A percentile compares a stretch with the other conserved stretches of the same genome.
Conservation (phyloP, 2,113 vertebrate genomes). For the Megaceryle maxima region DNA sequence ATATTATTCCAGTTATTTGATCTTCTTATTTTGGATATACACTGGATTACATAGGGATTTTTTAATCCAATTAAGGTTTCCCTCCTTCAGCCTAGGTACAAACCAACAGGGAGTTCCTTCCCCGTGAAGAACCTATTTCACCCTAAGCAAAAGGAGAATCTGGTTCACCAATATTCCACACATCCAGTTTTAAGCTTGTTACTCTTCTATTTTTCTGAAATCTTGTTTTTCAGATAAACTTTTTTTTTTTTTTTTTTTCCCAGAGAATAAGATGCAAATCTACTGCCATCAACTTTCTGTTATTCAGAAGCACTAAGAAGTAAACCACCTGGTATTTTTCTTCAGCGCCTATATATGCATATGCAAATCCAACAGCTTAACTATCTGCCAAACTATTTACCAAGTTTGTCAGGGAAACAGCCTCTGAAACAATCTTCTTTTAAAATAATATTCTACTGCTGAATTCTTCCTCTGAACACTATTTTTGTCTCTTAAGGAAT, state of each 20-base stretch:
- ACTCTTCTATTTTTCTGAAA: not conserved
- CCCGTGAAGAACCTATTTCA: not conserved
- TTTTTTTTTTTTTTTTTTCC: not conserved
- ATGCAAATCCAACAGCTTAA: constrained; percentile 58
- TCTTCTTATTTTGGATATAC: constrained; percentile 25
- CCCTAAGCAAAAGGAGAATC: not conserved
- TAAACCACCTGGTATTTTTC: constrained; percentile 64
- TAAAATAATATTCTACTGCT: constrained; percentile 39
- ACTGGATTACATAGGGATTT: not conserved
- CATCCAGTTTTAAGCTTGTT: not conserved
- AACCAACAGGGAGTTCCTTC: not conserved
- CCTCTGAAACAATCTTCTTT: constrained; percentile 53
- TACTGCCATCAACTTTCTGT: constrained; percentile 14
- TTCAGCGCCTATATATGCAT: constrained; percentile 30
- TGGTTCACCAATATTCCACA: not conserved
- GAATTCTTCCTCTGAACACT: constrained; percentile 26
- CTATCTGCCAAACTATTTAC: constrained; percentile 65
- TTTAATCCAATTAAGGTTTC: constrained; percentile 23
- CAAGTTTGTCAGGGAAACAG: constrained; percentile 58
- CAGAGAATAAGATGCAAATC: constrained; percentile 21
- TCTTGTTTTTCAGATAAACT: not conserved
- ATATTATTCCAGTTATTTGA: not conserved
- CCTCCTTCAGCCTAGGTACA: not conserved
- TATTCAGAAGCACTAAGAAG: constrained; percentile 22
- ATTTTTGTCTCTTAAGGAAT: constrained; percentile 45